Evolutionary conservation across 2,797 vertebrate species (phyloP).

Genomic region (Heliangelus exortis): DNA sequence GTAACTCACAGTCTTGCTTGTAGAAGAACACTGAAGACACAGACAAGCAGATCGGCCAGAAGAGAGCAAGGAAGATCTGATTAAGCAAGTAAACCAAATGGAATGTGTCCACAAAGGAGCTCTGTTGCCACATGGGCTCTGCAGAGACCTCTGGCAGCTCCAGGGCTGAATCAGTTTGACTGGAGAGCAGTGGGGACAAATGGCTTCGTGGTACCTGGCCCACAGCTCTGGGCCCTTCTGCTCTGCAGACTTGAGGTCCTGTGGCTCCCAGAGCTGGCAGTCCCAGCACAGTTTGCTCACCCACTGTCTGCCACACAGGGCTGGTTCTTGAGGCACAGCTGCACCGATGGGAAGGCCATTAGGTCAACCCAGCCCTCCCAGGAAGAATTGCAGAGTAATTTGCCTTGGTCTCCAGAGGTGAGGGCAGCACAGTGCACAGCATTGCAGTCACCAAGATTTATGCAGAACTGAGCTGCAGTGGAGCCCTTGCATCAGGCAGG

Average conservation of each 20-base stretch:
- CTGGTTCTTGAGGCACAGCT: fast-evolving
- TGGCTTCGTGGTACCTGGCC: fast-evolving
- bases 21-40: neutral
- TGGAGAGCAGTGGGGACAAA: neutral
- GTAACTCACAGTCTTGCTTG: neutral
- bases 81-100: neutral
- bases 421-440: fast-evolving
- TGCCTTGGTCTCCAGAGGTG: neutral
- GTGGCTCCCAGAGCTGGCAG: neutral
- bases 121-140: neutral
- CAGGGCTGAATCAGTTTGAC: fast-evolving
- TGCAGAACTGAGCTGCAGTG: neutral
- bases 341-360: neutral
- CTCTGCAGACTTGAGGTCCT: neutral
- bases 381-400: neutral
- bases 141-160: neutral
- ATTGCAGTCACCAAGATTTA: neutral
- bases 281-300: neutral
- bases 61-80: neutral
- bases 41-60: neutral
- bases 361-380: neutral
- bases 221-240: neutral
- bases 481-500: neutral
- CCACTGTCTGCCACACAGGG: neutral
- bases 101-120: neutral